Conservation (phyloP, 2,113 vertebrate species). For the Embiotoca jacksoni region DNA sequence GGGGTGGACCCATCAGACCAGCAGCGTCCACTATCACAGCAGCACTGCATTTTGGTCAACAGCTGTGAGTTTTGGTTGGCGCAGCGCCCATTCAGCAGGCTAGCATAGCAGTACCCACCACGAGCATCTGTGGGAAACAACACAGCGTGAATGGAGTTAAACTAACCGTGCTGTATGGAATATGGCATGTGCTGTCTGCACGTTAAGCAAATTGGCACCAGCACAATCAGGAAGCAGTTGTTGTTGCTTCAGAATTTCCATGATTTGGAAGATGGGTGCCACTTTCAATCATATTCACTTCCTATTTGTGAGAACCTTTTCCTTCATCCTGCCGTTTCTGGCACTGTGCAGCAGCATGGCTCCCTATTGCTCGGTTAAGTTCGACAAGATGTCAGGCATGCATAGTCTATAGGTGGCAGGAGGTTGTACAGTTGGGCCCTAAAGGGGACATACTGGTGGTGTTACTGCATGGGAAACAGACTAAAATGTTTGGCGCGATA, state of each 20-base stretch:
- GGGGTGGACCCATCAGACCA: conserved; percentile 89
- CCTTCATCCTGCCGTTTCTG: conserved; percentile 67
- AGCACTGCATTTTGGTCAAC: conserved; percentile 93
- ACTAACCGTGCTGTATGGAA: neutral
- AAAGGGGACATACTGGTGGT: conserved; percentile 3
- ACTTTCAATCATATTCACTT: conserved; percentile 62
- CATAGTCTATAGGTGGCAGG: conserved; percentile 1
- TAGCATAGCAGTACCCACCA: conserved; percentile 91
- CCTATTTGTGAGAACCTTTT: conserved; percentile 58
- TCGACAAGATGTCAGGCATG: conserved; percentile 48
- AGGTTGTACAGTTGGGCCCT: conserved; percentile 25
- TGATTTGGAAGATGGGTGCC: conserved; percentile 51
- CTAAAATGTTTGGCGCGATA: conserved; percentile 63
- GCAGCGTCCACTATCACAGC: conserved; percentile 93
- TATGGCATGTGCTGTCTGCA: conserved; percentile 37
- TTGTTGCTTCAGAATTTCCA: conserved; percentile 54
- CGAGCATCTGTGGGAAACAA: conserved; percentile 88
- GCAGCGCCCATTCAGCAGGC: conserved; percentile 90
- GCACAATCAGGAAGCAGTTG: conserved; percentile 37
- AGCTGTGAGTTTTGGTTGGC: conserved; percentile 90
- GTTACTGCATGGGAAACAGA: conserved; percentile 67
- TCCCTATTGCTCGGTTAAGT: conserved; percentile 33
- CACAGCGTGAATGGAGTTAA: conserved; percentile 32
- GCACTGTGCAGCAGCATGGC: conserved; percentile 59
- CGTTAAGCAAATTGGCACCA: conserved; percentile 45